These are phyloP conservation scores for Stenolophus ochropezus DNA, from an alignment of 2,888 invertebrate species.

Conservation along the genomic window DNA sequence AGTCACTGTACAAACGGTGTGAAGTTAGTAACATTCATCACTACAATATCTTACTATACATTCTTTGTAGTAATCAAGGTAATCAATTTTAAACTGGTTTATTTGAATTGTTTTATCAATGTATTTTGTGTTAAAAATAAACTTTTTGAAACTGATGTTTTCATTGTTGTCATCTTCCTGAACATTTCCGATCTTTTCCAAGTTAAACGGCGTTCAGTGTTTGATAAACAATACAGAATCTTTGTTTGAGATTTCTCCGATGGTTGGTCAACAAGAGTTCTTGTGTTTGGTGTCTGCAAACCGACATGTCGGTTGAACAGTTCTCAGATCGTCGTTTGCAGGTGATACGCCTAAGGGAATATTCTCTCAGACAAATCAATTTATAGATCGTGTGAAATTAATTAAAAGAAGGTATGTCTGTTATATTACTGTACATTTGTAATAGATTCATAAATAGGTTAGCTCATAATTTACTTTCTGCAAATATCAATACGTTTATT, in stretches of 20 bases:
- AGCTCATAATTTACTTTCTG: too few species aligned
- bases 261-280: background rate
- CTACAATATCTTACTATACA: too few species aligned
- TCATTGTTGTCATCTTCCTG: background rate
- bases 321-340: background rate
- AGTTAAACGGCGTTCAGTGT: conserved; percentile 1
- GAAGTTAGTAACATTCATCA: too few species aligned
- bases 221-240: conserved; percentile 50
- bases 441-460: too few species aligned
- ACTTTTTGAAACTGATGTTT: too few species aligned
- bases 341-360: conserved; percentile 24
- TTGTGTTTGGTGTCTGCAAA: background rate
- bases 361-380: conserved; percentile 1
- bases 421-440: background rate
- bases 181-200: background rate
- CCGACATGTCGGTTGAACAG: background rate
- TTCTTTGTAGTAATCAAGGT: too few species aligned
- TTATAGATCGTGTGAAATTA: background rate
- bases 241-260: conserved; percentile 46
- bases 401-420: background rate
- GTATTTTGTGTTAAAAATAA: too few species aligned
- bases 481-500: too few species aligned
- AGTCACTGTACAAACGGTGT: too few species aligned
- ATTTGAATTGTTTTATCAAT: background rate
- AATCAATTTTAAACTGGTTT: too few species aligned